These are phyloP conservation scores for Bubo blakistoni DNA, from an alignment of 2,113 vertebrate genomes.

Conservation along the genomic window DNA sequence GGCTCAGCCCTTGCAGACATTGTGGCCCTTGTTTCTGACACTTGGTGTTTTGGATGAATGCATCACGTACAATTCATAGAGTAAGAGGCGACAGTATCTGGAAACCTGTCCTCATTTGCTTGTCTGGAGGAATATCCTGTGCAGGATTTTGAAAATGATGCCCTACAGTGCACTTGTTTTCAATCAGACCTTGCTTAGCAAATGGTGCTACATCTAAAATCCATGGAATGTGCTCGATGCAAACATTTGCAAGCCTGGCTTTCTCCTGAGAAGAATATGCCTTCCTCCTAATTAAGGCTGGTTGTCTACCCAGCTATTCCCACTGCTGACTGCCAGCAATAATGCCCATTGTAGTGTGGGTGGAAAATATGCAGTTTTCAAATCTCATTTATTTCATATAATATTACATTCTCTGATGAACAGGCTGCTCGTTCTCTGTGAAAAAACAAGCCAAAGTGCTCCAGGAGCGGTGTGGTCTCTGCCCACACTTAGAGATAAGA, in stretches of 20 bases:
- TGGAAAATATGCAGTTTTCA: constrained; percentile 53
- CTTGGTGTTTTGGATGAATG: not conserved
- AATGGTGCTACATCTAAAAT: not conserved
- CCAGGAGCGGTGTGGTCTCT: not conserved
- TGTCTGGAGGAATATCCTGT: not conserved
- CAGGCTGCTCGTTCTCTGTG: constrained; percentile 28
- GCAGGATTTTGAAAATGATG: not conserved
- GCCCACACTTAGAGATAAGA: constrained; percentile 1
- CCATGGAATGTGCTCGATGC: not conserved
- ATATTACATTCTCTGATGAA: constrained; percentile 44
- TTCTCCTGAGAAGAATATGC: constrained; percentile 46
- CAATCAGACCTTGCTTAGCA: constrained; percentile 1
- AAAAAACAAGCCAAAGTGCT: constrained; percentile 27
- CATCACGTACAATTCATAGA: not conserved
- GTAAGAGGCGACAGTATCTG: not conserved
- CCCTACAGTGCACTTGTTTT: not conserved
- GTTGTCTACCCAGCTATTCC: constrained; percentile 50
- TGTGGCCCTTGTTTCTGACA: not conserved
- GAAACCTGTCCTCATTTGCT: not conserved
- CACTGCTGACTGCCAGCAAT: constrained; percentile 39
- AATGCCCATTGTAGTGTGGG: constrained; percentile 60
- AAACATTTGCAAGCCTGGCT: constrained; percentile 10
- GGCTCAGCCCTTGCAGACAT: not conserved
- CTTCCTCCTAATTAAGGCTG: constrained; percentile 50
- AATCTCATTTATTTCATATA: constrained; percentile 60